Evolutionary conservation across 2,888 invertebrate genomes (phyloP), one percentile per base, ranked within the genome.

Genomic region (Tenthredo scrophulariae): DNA sequence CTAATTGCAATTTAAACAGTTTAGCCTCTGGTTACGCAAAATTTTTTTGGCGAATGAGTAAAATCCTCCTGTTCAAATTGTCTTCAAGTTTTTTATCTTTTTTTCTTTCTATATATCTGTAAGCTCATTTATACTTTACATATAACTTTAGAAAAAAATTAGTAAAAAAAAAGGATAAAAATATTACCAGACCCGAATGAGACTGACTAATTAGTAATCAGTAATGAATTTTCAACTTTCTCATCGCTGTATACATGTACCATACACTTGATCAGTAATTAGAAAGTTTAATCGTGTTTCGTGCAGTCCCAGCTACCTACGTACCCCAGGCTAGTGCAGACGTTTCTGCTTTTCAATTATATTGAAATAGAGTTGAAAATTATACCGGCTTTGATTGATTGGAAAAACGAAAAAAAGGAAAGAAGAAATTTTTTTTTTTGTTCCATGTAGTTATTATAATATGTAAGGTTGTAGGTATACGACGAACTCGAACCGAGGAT

Each of bases 251-350:
- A 26, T 74, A 18, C 10, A 26, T 67, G 29, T 29, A 26, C 65
- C 7, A 22, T 46, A 33, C 33, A 62, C 62, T 67, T 43, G 74
- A 74, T 43, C 43, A 13, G 74, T 43, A 74, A 29, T 43, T 74
- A 74, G 22, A 74, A 74, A 74, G 74, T 74, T 74, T 43, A 74
- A 74, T 74, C 40, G 74, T 43, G 74, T 74, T 74, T 43, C 74
- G 43, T 40, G n/a, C 40, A 46, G 13, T 10, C 33, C 33, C 4
- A 33, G 3, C 7, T 37, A 37, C 37, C 46, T 10, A 43, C 10
- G 13, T 33, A 33, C 70, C 37, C 37, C 18, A 9, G 18, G 62
- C 3, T 0, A 26, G 58, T 2, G 22, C n/a, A 58, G 26, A 62
- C 33, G 33, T 15, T 13, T 13, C 70, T 18, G 70, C 37, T 62